Percentiles rank a stretch among this genome's conserved stretches.
phyloP scores from a whole-genome alignment of 2,113 vertebrate genomes.

The Pseudorasbora parva region DNA sequence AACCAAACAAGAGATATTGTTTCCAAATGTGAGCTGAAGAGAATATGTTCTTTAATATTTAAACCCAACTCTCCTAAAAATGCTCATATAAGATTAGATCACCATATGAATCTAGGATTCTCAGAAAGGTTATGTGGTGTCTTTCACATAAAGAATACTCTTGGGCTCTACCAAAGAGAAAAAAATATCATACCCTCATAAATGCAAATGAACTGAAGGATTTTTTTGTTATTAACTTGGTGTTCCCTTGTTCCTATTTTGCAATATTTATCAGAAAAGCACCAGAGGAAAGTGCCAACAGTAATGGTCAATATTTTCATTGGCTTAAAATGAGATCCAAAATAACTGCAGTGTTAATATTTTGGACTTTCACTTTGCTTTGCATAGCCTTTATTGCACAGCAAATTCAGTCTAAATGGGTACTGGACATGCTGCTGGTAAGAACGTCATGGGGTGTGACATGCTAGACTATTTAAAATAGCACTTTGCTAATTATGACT shows the following conservation, averaged over 20 bases:
- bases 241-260: slow-evolving; percentile 22
- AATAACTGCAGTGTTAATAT: not conserved
- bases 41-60: not conserved
- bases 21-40: slow-evolving; percentile 30
- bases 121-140: not conserved
- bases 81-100: not conserved
- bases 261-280: slow-evolving; percentile 24
- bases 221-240: slow-evolving; percentile 31
- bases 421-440: not conserved
- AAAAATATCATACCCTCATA: slow-evolving; percentile 2
- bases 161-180: not conserved
- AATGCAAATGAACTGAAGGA: slow-evolving; percentile 23
- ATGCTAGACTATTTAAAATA: not conserved
- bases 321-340: slow-evolving; percentile 15
- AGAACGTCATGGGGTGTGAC: not conserved
- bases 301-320: slow-evolving; percentile 6
- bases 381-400: not conserved
- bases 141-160: not conserved
- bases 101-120: slow-evolving; percentile 1
- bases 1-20: slow-evolving; percentile 1
- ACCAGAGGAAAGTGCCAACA: slow-evolving; percentile 11
- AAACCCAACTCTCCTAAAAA: not conserved
- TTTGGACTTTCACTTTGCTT: slow-evolving; percentile 29
- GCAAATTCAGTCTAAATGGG: not conserved
- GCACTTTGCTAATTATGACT: not conserved